Conservation (phyloP, 2,113 vertebrate species). For the Balaenoptera acutorostrata region DNA sequence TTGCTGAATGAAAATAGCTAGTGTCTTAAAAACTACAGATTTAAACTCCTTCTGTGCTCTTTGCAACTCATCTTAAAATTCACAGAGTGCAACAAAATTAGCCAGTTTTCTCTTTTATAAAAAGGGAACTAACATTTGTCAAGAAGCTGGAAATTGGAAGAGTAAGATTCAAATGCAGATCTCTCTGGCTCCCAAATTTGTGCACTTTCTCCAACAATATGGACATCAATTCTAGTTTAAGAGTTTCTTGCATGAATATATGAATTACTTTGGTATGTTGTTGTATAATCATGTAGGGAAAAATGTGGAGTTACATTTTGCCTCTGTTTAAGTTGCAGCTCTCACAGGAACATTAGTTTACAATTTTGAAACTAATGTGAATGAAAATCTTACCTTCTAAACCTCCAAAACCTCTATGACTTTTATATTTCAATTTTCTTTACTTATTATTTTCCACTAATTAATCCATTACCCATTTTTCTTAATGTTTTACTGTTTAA, state of each 20-base stretch:
- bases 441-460: background rate
- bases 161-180: conserved; percentile 49
- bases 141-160: conserved; percentile 52
- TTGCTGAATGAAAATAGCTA: conserved; percentile 59
- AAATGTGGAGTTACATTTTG: background rate
- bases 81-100: conserved; percentile 57
- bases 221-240: conserved; percentile 31
- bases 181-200: conserved; percentile 58
- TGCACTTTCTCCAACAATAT: conserved; percentile 42
- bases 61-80: conserved; percentile 56
- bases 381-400: background rate
- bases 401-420: background rate
- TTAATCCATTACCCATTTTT: background rate
- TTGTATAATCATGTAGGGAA: background rate
- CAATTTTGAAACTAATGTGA: background rate
- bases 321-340: background rate
- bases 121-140: conserved; percentile 59
- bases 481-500: background rate
- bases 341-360: background rate
- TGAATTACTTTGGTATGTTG: conserved; percentile 23
- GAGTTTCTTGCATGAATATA: conserved; percentile 16
- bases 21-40: conserved; percentile 53
- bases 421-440: background rate
- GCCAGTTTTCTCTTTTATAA: conserved; percentile 63
- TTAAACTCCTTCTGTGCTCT: conserved; percentile 63